Percentiles rank a stretch among this genome's conserved stretches.
Conservation (phyloP, 1,140 invertebrate species). For the Cyclina sinensis region DNA sequence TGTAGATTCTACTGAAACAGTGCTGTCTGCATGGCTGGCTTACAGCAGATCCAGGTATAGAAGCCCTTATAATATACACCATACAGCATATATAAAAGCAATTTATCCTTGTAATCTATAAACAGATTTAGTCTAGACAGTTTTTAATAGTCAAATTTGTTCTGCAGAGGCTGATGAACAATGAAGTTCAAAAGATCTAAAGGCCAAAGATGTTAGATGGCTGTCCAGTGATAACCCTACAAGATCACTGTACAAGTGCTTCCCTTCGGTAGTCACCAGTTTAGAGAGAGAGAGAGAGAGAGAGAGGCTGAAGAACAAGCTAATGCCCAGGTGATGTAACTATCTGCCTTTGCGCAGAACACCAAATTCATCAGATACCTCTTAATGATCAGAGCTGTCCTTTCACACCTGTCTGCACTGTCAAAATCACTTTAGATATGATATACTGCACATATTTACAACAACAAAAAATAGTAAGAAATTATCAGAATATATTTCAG, state of each 20-base stretch:
- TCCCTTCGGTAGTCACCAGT: not conserved
- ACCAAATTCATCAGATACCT: not conserved
- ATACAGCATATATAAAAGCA: no score
- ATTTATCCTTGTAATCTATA: no score
- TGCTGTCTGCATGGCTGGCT: not conserved
- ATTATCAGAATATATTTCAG: not conserved
- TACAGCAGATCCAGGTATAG: not conserved
- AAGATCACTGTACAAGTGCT: not conserved
- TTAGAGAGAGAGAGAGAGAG: not conserved
- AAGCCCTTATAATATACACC: not conserved
- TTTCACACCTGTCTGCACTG: not conserved
- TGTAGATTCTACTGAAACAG: slow-evolving; percentile 13
- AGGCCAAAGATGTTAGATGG: slow-evolving; percentile 15
- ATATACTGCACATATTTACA: not conserved
- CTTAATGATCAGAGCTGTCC: not conserved
- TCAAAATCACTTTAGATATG: not conserved
- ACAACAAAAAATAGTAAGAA: not conserved
- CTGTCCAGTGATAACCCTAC: not conserved
- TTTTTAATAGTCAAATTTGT: no score
- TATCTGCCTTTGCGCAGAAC: not conserved
- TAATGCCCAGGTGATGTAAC: not conserved
- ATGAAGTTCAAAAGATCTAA: not conserved
- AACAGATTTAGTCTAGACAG: no score
- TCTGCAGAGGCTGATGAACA: not conserved
- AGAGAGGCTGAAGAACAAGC: not conserved